A percentile compares a stretch with the other conserved stretches of the same genome.
phyloP scores from a whole-genome alignment of 1,140 invertebrate species.

The Drosophila busckii region DNA sequence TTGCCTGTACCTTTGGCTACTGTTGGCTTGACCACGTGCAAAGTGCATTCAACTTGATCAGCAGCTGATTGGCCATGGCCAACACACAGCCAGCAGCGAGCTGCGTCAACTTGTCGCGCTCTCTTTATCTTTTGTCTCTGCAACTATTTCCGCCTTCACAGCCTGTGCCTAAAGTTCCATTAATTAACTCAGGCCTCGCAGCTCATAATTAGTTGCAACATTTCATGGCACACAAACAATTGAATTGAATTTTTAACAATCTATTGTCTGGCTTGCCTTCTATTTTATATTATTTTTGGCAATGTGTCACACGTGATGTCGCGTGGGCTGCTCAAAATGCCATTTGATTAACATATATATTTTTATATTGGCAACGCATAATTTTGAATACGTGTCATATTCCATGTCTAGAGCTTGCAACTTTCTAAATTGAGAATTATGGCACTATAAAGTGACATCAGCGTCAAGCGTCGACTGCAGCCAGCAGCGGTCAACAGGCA shows the following conservation, averaged over 20 bases:
- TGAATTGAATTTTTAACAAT: neutral
- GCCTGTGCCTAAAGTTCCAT: no score
- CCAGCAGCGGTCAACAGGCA: neutral
- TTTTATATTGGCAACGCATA: conserved; percentile 55
- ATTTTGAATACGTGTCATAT: conserved; percentile 64
- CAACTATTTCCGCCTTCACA: no score
- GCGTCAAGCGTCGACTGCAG: no score
- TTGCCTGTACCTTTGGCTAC: conserved; percentile 46
- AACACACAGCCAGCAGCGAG: no score
- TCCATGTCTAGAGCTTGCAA: conserved; percentile 38
- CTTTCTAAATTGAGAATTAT: conserved; percentile 20
- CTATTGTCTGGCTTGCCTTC: neutral
- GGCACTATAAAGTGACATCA: conserved; percentile 18
- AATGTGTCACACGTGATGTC: conserved; percentile 49
- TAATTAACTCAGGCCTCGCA: no score
- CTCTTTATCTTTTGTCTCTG: no score
- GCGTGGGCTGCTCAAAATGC: neutral
- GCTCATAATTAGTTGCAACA: no score
- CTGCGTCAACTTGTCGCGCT: no score
- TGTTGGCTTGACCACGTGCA: conserved; percentile 52
- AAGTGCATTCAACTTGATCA: conserved; percentile 27
- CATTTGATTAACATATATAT: conserved; percentile 57
- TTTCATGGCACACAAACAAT: no score
- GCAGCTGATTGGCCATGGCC: conserved; percentile 27
- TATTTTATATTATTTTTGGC: conserved; percentile 37